Evolutionary conservation across 1,140 invertebrate genomes (phyloP), one percentile per base, ranked within the genome.

Genomic region (Drosophila azteca): DNA sequence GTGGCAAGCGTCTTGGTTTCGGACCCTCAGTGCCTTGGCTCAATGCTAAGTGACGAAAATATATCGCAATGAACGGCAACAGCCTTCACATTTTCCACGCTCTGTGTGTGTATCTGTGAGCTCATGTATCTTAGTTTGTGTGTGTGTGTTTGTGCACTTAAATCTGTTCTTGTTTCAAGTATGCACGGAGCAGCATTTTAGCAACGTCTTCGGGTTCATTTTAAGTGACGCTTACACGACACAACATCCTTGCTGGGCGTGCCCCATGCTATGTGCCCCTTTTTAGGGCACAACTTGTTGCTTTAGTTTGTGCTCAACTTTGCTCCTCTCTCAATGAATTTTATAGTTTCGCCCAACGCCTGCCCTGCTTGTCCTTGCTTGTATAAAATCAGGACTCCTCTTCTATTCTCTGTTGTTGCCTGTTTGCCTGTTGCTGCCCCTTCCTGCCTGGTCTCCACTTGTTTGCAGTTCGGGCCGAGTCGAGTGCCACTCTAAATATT

Each of bases 191-290:
- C 60, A 77, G 17, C 80, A 79, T 85, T 85, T 82, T 66, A 78
- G 62, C 68, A 60, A 68, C 71, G 66, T 58, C 82, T 87, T 81
- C 64, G 62, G 29, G 74, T 65, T 78, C 70, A 53, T 67, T 82
- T 75, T 82, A 85, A 85, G 82, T 87, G 83, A 81, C 82, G 84
- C 82, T 85, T 81, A 78, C 81, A 77, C 72, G 81, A 74, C 77
- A 87, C 82, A 70, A 67, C 61, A 85, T 63, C 62, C 35, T 22
- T 69, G 57, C 59, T 41, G 39, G 20, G 26, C 6, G 20, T n/a
- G 6, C 39, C 31, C 2, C 31, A 31, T 31, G 31, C 8, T 31
- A 9, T 8, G 8, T 31, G 17, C 17, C 7, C n/a, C 48, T 22
- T 52, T 35, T 43, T 50, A 45, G 75, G 20, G 41, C 63, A 68